Conservation (phyloP, 1,140 invertebrate genomes). For the Leguminivora glycinivorella region DNA sequence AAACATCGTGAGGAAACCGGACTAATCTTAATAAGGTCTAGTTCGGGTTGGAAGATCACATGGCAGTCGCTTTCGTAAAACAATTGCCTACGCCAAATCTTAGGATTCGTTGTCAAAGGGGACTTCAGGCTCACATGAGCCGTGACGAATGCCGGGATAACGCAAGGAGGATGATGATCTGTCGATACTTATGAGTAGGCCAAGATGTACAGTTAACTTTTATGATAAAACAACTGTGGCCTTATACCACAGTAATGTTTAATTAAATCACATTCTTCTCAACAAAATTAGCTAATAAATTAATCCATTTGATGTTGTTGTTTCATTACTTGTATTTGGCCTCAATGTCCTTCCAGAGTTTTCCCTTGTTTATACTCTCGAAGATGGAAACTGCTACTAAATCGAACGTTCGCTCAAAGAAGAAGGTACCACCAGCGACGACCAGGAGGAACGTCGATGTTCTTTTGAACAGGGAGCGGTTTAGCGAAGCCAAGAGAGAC, state of each 20-base stretch:
- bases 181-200: no score
- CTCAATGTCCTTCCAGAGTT: conserved; percentile 91
- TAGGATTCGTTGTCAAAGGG: no score
- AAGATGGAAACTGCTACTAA: conserved; percentile 82
- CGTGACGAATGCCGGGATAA: no score
- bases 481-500: conserved; percentile 74
- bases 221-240: no score
- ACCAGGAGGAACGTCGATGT: conserved; percentile 88
- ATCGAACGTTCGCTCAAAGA: conserved; percentile 90
- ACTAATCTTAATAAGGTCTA: no score
- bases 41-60: no score
- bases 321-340: conserved; percentile 81
- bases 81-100: no score
- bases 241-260: conserved; percentile 44
- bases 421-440: conserved; percentile 83
- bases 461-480: conserved; percentile 85
- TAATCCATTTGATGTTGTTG: conserved; percentile 42
- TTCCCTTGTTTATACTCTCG: conserved; percentile 88
- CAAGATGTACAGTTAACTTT: no score
- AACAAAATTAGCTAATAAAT: conserved; percentile 64
- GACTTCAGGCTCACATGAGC: no score
- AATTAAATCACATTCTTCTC: conserved; percentile 51
- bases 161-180: no score
- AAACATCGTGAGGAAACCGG: no score
- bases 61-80: no score